Percentiles rank a stretch among this genome's conserved stretches.
Evolutionary conservation across 2,888 invertebrate species (phyloP).

Genomic region (Heterodera filipjevi): DNA sequence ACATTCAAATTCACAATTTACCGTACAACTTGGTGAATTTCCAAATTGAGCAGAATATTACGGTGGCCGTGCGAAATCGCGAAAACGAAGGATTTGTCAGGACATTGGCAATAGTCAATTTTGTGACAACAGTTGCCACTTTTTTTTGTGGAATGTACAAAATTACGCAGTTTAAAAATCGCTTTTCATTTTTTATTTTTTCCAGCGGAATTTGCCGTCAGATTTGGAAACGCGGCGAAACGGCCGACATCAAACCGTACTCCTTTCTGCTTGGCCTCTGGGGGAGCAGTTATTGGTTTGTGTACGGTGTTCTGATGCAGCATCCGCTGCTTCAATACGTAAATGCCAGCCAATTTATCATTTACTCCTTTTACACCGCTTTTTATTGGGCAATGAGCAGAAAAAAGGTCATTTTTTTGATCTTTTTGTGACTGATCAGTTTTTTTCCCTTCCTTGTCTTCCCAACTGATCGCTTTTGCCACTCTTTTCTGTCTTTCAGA

Average conservation of each 20-base stretch:
- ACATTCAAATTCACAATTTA: neutral
- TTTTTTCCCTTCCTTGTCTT: neutral
- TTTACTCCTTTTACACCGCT: slow-evolving; percentile 59
- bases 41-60: slow-evolving; percentile 9
- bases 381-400: slow-evolving; percentile 65
- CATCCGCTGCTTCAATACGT: slow-evolving; percentile 60
- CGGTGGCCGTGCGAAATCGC: neutral
- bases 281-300: slow-evolving; percentile 63
- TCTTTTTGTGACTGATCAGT: neutral
- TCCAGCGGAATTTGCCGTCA: slow-evolving; percentile 64
- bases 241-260: slow-evolving; percentile 61
- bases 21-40: neutral
- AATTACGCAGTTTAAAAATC: too few species aligned
- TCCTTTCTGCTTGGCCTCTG: slow-evolving; percentile 64
- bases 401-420: slow-evolving; percentile 61
- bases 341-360: slow-evolving; percentile 58
- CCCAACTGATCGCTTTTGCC: neutral
- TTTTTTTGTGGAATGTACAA: slow-evolving; percentile 23
- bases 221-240: slow-evolving; percentile 64
- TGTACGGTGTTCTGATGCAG: slow-evolving; percentile 59
- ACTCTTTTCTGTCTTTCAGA: neutral
- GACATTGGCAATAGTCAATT: slow-evolving; percentile 1
- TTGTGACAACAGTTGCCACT: slow-evolving; percentile 9
- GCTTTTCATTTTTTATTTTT: slow-evolving; percentile 17
- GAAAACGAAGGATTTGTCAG: neutral